Evolutionary conservation across 2,797 vertebrate species (phyloP).

Genomic region (Diplodus puntazzo): DNA sequence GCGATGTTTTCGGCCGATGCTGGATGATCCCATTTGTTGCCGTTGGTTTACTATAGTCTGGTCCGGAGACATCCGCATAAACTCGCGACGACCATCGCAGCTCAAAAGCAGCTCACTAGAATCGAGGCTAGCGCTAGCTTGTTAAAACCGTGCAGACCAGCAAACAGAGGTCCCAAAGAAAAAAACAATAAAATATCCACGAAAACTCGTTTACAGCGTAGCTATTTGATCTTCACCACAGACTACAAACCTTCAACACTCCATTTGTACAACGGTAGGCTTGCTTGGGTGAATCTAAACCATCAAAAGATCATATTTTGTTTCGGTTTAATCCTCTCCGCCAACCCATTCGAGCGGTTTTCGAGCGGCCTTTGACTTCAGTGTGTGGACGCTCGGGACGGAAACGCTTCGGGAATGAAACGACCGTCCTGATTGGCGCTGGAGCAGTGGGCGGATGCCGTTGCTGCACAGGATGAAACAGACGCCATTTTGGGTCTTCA

Average conservation of each 20-base stretch:
- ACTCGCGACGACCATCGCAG: conserved; percentile 81
- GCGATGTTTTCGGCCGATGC: conserved; percentile 82
- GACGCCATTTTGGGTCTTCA: conserved; percentile 84
- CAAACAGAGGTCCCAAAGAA: conserved; percentile 70
- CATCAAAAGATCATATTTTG: conserved; percentile 80
- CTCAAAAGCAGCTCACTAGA: conserved; percentile 68
- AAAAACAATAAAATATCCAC: conserved; percentile 79
- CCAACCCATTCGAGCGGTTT: conserved; percentile 81
- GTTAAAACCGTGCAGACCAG: conserved; percentile 75
- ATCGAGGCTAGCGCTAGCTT: conserved; percentile 78
- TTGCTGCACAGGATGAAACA: conserved; percentile 54
- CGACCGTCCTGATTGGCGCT: conserved; percentile 74
- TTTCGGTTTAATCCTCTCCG: conserved; percentile 83
- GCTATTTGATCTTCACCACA: conserved; percentile 68
- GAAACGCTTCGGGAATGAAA: conserved; percentile 74
- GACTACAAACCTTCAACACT: conserved; percentile 58
- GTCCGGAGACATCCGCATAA: conserved; percentile 84
- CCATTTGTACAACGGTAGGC: conserved; percentile 51
- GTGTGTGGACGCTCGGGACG: conserved; percentile 73
- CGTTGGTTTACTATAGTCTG: conserved; percentile 77
- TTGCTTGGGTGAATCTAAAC: conserved; percentile 62
- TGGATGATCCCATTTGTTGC: conserved; percentile 88
- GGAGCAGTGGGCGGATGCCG: conserved; percentile 70
- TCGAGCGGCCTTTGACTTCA: conserved; percentile 86
- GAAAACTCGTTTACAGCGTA: conserved; percentile 57